These are phyloP conservation scores for Recurvirostra avosetta DNA, from an alignment of 2,113 vertebrate species.

Conservation along the genomic window DNA sequence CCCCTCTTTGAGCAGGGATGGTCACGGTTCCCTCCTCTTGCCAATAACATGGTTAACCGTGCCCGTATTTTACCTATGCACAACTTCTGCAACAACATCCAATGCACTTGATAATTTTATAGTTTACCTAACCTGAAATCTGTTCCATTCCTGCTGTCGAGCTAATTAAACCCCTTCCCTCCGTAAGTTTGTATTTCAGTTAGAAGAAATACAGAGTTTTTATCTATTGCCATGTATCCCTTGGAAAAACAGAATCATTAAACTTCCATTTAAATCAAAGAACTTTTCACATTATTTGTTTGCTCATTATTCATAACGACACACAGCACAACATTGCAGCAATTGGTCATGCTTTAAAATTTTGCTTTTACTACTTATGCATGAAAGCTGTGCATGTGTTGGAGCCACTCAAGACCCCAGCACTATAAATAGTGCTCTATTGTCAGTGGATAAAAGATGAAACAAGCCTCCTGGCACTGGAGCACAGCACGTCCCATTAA, in stretches of 20 bases:
- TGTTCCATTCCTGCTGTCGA: neutral
- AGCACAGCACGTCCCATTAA: slow-evolving; percentile 24
- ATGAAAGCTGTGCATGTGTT: slow-evolving; percentile 1
- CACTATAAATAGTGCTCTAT: slow-evolving; percentile 74
- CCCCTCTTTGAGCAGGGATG: neutral
- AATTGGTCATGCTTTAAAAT: neutral
- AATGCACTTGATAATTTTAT: neutral
- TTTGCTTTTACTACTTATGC: neutral
- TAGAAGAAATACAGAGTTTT: neutral
- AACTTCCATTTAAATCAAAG: neutral
- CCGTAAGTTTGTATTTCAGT: neutral
- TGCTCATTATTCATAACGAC: neutral
- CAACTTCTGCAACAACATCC: neutral
- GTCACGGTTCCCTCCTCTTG: neutral
- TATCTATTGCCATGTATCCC: neutral
- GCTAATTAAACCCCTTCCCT: neutral
- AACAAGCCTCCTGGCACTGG: neutral
- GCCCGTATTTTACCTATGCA: neutral
- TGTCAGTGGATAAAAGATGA: slow-evolving; percentile 62
- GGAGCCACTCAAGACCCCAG: slow-evolving; percentile 22
- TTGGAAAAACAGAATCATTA: neutral
- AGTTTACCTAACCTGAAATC: neutral
- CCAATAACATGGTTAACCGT: neutral
- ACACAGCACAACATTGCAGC: neutral
- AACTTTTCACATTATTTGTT: neutral